Conservation (phyloP, 2,797 vertebrate species). For the Halcyon badia region DNA sequence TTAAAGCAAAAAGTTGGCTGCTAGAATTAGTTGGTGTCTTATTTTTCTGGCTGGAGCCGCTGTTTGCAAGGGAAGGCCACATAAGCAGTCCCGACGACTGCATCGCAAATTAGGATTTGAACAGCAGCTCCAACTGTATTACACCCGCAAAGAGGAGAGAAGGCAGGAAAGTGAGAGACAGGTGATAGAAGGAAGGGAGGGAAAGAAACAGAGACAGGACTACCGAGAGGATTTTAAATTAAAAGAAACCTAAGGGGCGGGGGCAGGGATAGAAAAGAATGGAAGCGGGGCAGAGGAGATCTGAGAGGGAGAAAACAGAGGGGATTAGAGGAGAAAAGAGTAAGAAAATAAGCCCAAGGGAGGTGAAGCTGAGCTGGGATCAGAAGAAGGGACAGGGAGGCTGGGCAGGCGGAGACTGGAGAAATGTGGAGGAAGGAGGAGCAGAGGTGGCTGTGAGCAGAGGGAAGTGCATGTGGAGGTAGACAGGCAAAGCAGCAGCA, state of each 20-base stretch:
- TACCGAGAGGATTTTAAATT: background rate
- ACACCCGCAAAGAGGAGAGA: background rate
- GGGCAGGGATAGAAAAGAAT: background rate
- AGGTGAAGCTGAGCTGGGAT: background rate
- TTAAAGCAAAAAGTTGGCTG: conserved; percentile 23
- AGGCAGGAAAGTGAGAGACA: background rate
- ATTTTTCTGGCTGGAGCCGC: conserved; percentile 33
- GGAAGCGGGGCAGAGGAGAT: background rate
- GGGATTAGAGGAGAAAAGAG: background rate
- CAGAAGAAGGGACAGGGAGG: background rate
- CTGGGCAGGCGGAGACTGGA: background rate
- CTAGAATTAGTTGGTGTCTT: conserved; percentile 40
- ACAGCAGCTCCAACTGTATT: background rate
- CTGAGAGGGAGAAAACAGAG: background rate
- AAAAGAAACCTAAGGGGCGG: background rate
- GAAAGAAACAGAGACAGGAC: background rate
- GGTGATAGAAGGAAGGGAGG: background rate
- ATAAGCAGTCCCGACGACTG: background rate
- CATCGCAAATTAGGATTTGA: conserved; percentile 1
- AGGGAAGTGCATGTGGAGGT: background rate
- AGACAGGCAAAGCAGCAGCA: background rate
- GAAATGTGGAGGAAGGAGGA: background rate
- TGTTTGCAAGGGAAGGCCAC: background rate
- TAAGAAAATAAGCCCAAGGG: background rate
- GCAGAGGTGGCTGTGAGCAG: background rate